Evolutionary conservation across 2,888 invertebrate genomes (phyloP).

Genomic region (Apamea crenata): DNA sequence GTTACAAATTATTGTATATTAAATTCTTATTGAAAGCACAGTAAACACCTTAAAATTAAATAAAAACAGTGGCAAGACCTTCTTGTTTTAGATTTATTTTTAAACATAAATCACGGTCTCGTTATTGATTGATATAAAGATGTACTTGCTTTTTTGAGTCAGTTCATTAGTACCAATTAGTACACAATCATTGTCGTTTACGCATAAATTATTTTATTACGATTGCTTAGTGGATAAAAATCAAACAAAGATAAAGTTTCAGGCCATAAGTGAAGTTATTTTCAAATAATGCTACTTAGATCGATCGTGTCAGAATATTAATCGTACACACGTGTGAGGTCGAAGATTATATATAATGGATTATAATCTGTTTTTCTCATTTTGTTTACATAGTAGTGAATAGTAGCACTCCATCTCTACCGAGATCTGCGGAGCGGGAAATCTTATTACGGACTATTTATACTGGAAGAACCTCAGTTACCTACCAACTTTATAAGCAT

Average conservation of each 20-base stretch:
- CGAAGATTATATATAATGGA: conserved; percentile 4
- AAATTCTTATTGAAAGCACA: conserved; percentile 1
- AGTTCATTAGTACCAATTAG: not conserved
- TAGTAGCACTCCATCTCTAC: not conserved
- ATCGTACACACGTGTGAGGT: conserved; percentile 13
- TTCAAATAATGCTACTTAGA: not conserved
- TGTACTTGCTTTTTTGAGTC: not conserved
- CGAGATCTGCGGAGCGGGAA: not conserved
- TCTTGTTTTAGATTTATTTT: conserved; percentile 21
- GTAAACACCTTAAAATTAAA: conserved; percentile 7
- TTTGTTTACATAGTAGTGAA: not conserved
- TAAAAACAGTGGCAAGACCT: not conserved
- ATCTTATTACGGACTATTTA: not conserved
- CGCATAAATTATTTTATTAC: not conserved
- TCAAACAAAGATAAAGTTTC: not conserved
- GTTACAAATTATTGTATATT: conserved; percentile 6
- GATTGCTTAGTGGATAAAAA: not conserved
- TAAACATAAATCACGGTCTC: not conserved
- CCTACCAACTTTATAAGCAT: not conserved
- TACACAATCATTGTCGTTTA: not conserved
- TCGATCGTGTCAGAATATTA: not conserved
- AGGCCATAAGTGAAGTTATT: not conserved
- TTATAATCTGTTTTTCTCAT: conserved; percentile 5
- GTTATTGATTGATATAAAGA: not conserved
- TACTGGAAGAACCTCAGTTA: not conserved